Percentiles rank a stretch among this genome's conserved stretches.
These are phyloP conservation scores for Colletes collaris DNA, from an alignment of 2,888 invertebrate species.

Conservation along the genomic window DNA sequence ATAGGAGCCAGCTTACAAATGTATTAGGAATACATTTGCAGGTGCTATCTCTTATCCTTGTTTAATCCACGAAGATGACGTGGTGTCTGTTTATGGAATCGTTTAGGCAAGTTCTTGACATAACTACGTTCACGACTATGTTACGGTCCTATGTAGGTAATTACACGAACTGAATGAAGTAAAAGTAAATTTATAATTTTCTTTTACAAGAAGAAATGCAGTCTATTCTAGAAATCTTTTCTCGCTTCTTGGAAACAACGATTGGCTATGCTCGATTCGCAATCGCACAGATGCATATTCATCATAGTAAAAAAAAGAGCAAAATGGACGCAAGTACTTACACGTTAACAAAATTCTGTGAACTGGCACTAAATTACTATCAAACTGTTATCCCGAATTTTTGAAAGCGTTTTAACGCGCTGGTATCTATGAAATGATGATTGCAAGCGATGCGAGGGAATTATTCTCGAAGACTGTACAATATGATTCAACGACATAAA, in stretches of 20 bases:
- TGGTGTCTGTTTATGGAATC: slow-evolving; percentile 47
- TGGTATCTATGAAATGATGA: background rate
- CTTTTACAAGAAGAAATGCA: slow-evolving; percentile 18
- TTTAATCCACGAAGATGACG: slow-evolving; percentile 35
- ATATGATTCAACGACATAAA: background rate
- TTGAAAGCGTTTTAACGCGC: background rate
- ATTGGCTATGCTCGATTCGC: background rate
- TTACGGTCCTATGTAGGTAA: slow-evolving; percentile 34
- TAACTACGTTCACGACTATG: slow-evolving; percentile 29
- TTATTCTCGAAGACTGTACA: slow-evolving; percentile 2
- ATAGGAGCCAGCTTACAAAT: slow-evolving; percentile 31
- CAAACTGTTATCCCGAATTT: background rate
- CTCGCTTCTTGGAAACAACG: background rate
- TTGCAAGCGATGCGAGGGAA: background rate
- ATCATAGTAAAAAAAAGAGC: background rate
- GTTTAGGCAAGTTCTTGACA: slow-evolving; percentile 42
- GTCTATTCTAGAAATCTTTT: slow-evolving; percentile 12
- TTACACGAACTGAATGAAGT: slow-evolving; percentile 16
- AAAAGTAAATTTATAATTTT: slow-evolving; percentile 9
- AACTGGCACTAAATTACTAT: background rate
- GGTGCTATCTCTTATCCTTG: slow-evolving; percentile 26
- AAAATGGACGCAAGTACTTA: slow-evolving; percentile 6
- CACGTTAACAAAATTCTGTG: slow-evolving; percentile 1
- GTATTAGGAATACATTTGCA: slow-evolving; percentile 36
- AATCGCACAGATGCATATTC: background rate